phyloP scores from a whole-genome alignment of 2,113 vertebrate species.

The Pluvialis apricaria region DNA sequence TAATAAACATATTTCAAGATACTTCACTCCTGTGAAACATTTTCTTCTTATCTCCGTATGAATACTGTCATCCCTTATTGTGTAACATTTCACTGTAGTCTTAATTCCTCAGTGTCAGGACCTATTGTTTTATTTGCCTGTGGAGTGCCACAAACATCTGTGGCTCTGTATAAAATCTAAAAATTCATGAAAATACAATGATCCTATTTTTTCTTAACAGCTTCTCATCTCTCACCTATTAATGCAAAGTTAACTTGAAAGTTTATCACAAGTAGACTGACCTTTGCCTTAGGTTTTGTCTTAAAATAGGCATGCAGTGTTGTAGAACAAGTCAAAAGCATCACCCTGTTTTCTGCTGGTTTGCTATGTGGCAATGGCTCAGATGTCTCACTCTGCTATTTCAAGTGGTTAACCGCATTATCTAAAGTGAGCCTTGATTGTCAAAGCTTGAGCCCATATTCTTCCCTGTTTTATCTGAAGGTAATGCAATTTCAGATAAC shows the following conservation, averaged over 20 bases:
- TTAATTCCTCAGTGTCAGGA: neutral
- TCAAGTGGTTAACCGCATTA: conserved; percentile 53
- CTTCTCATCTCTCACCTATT: neutral
- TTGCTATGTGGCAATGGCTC: neutral
- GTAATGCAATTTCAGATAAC: conserved; percentile 49
- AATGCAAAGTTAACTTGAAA: neutral
- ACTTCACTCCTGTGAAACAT: neutral
- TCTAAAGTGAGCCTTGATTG: conserved; percentile 49
- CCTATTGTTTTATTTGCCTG: neutral
- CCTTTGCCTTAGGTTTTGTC: neutral
- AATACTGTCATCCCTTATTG: neutral
- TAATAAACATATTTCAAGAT: conserved; percentile 5
- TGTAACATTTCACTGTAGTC: neutral
- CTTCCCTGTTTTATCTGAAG: conserved; percentile 25
- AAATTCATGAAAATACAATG: neutral
- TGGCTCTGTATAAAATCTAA: neutral
- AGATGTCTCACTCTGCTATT: conserved; percentile 16
- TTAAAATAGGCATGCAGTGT: neutral
- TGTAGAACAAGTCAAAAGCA: neutral
- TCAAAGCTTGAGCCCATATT: conserved; percentile 27
- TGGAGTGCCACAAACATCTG: neutral
- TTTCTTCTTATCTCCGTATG: neutral
- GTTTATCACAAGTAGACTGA: conserved; percentile 3
- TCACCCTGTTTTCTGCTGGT: neutral
- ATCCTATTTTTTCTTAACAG: neutral